phyloP scores from a whole-genome alignment of 1,140 invertebrate genomes.

The Chionoecetes opilio region DNA sequence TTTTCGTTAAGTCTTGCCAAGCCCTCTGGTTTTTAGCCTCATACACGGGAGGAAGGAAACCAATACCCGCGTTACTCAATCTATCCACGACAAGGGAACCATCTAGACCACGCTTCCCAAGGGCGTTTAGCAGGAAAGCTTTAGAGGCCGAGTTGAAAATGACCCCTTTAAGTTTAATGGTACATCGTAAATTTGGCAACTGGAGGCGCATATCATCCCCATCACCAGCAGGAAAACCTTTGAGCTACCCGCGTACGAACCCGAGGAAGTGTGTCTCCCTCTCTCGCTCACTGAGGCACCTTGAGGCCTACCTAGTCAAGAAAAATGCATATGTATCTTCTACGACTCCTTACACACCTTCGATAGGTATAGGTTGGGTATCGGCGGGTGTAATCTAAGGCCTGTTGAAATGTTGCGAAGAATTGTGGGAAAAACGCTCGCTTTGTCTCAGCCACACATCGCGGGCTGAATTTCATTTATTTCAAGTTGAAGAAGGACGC shows the following conservation, averaged over 20 bases:
- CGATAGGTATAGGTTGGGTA: not conserved
- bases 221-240: constrained; percentile 76
- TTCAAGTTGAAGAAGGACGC: constrained; percentile 75
- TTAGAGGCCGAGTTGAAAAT: constrained; percentile 72
- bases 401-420: not conserved
- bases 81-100: constrained; percentile 35
- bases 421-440: constrained; percentile 32
- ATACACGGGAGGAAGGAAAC: not conserved
- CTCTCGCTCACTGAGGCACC: not conserved
- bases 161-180: constrained; percentile 78
- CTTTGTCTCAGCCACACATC: constrained; percentile 56
- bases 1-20: constrained; percentile 21
- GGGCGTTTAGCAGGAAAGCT: constrained; percentile 59
- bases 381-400: not conserved
- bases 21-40: not conserved
- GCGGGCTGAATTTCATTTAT: constrained; percentile 75
- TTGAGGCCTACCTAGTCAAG: not conserved
- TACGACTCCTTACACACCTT: not conserved
- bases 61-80: not conserved
- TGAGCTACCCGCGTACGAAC: constrained; percentile 73
- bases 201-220: constrained; percentile 77
- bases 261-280: not conserved
- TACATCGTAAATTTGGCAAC: constrained; percentile 78
- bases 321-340: not conserved
- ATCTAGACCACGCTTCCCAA: constrained; percentile 43